Evolutionary conservation across 2,797 vertebrate species (phyloP).

Genomic region (Otolemur crassicaudatus): DNA sequence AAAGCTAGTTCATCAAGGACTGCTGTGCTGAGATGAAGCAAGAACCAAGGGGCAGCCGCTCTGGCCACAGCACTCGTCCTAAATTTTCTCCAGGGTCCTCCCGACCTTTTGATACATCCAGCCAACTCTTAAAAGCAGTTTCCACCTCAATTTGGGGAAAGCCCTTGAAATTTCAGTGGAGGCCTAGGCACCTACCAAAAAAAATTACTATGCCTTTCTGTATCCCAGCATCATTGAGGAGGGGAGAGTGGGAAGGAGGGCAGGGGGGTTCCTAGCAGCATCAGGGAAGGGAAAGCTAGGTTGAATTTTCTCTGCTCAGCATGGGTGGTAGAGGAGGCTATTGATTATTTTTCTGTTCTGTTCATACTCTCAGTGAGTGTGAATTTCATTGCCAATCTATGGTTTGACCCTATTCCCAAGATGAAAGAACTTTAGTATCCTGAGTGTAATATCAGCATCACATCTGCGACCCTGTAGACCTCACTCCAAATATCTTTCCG

Average conservation of each 20-base stretch:
- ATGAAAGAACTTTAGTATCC: background rate
- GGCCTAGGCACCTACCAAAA: background rate
- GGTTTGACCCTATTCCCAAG: background rate
- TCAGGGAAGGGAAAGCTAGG: background rate
- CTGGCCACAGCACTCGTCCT: accelerated
- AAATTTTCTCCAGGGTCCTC: background rate
- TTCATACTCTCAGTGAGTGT: background rate
- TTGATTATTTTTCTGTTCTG: background rate
- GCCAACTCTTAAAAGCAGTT: background rate
- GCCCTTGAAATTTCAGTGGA: background rate
- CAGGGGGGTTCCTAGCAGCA: background rate
- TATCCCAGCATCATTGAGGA: background rate
- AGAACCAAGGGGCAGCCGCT: background rate
- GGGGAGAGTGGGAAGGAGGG: background rate
- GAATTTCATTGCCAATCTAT: background rate
- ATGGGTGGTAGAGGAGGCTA: background rate
- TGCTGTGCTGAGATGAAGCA: background rate
- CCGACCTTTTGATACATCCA: background rate
- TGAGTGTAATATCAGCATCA: background rate
- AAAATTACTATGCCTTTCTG: background rate
- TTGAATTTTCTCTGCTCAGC: background rate
- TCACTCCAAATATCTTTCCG: background rate
- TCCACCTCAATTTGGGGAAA: background rate
- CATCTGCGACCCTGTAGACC: accelerated
- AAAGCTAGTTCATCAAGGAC: background rate